Evolutionary conservation across 2,888 invertebrate genomes (phyloP).

Genomic region (Anticlea derivata): DNA sequence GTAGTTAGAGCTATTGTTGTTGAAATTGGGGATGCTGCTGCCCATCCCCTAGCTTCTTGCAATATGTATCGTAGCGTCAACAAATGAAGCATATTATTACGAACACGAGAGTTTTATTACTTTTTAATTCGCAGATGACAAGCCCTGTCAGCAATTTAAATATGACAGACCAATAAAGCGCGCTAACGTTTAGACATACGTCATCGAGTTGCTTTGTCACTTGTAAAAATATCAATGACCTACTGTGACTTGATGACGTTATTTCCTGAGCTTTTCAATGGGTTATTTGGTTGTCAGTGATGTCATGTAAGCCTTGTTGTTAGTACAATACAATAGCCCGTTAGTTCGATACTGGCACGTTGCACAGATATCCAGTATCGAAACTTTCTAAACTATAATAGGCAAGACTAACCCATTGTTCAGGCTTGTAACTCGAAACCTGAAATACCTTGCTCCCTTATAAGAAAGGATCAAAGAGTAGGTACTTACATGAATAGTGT

Average conservation of each 20-base stretch:
- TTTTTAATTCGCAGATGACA: constrained; percentile 7
- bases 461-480: not conserved
- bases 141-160: constrained; percentile 4
- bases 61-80: no score
- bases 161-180: constrained; percentile 20
- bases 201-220: constrained; percentile 21
- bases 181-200: constrained; percentile 11
- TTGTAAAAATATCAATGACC: constrained; percentile 35
- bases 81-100: no score
- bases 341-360: constrained; percentile 2
- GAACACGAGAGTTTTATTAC: not conserved
- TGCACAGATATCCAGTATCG: not conserved
- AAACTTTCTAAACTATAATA: constrained; percentile 12
- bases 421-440: not conserved
- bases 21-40: no score
- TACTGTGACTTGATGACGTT: constrained; percentile 28
- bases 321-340: not conserved
- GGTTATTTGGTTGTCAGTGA: constrained; percentile 18
- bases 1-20: no score
- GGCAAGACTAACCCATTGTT: constrained; percentile 6
- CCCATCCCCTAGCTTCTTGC: no score
- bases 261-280: constrained; percentile 24
- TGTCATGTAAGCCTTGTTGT: constrained; percentile 20
- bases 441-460: constrained; percentile 4
- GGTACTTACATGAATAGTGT: not conserved